phyloP scores from a whole-genome alignment of 2,888 invertebrate species.

The Rhingia campestris region DNA sequence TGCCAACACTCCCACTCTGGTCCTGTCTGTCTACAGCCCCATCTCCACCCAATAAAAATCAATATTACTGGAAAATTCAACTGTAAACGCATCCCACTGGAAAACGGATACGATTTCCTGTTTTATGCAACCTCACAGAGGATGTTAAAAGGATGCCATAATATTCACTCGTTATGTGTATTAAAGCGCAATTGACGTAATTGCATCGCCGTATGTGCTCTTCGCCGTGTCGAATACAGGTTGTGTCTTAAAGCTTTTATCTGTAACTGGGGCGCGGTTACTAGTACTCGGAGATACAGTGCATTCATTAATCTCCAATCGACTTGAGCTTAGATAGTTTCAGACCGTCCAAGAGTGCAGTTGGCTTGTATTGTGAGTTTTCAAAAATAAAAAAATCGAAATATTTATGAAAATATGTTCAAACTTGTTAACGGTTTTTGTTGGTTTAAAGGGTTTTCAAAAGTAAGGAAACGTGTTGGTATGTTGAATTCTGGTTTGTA shows the following conservation, averaged over 20 bases:
- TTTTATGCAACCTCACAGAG: constrained; percentile 24
- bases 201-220: constrained; percentile 38
- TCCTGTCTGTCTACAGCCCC: not conserved
- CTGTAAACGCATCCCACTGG: constrained; percentile 14
- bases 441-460: constrained; percentile 15
- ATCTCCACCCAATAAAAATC: constrained; percentile 10
- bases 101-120: constrained; percentile 4
- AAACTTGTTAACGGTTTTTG: constrained; percentile 18
- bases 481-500: constrained; percentile 19
- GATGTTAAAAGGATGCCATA: constrained; percentile 16
- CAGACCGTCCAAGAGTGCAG: constrained; percentile 33
- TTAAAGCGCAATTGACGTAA: constrained; percentile 62
- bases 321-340: constrained; percentile 41
- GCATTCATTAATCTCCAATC: constrained; percentile 21
- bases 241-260: constrained; percentile 45
- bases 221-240: constrained; percentile 25
- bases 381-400: not conserved
- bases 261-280: constrained; percentile 40
- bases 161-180: constrained; percentile 14
- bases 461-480: constrained; percentile 40
- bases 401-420: constrained; percentile 3
- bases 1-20: not conserved
- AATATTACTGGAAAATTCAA: constrained; percentile 18
- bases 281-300: constrained; percentile 9
- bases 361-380: constrained; percentile 6